These are phyloP conservation scores for Enteromius unitaeniatus DNA, from an alignment of 2,797 vertebrate genomes.

Conservation along the genomic window DNA sequence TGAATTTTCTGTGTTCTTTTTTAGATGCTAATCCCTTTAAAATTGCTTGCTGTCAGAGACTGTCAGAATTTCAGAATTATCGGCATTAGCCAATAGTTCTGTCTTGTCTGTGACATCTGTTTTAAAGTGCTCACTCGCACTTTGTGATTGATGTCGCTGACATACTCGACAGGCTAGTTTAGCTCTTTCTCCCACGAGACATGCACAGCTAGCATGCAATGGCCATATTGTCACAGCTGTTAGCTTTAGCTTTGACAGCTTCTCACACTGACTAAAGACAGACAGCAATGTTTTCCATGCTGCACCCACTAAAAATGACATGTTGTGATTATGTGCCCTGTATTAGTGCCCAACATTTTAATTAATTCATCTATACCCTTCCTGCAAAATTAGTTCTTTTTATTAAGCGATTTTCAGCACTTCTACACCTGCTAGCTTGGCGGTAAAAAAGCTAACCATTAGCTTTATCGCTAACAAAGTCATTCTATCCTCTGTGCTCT, in stretches of 20 bases:
- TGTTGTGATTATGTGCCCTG: conserved; percentile 7
- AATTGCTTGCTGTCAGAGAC: conserved; percentile 47
- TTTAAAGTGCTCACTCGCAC: conserved; percentile 42
- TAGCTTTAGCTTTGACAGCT: conserved; percentile 49
- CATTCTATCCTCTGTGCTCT: conserved; percentile 28
- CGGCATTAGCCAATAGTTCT: conserved; percentile 46
- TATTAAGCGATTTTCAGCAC: conserved; percentile 2
- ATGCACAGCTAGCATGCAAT: conserved; percentile 38
- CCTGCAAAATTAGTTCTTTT: neutral
- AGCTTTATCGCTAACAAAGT: conserved; percentile 42
- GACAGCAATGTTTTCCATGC: neutral
- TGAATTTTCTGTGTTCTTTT: conserved; percentile 48
- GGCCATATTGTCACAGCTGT: conserved; percentile 50
- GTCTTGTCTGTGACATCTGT: conserved; percentile 49
- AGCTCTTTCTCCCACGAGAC: conserved; percentile 31
- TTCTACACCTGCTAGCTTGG: conserved; percentile 45
- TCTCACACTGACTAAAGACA: conserved; percentile 35
- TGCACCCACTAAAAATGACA: conserved; percentile 10
- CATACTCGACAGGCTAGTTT: conserved; percentile 47
- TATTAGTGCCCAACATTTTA: neutral
- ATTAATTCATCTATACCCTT: neutral
- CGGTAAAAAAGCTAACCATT: conserved; percentile 38
- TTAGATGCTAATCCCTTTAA: conserved; percentile 48
- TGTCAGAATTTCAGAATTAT: conserved; percentile 36
- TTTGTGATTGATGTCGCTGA: conserved; percentile 49